A percentile compares a stretch with the other conserved stretches of the same genome.
Evolutionary conservation across 2,113 vertebrate species (phyloP).

Genomic region (Eptesicus fuscus): DNA sequence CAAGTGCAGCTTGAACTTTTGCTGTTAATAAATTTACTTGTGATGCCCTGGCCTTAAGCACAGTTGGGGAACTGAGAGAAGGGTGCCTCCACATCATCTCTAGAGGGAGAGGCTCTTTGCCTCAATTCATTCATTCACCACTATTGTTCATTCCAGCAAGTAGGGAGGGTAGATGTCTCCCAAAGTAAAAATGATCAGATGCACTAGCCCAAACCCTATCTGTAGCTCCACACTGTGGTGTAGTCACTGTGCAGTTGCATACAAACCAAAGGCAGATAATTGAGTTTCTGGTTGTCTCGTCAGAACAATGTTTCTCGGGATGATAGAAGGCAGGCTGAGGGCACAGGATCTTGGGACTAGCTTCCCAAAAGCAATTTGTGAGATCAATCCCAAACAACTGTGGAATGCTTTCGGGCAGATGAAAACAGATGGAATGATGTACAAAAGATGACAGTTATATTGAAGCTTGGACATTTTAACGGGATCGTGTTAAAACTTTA

Average conservation of each 20-base stretch:
- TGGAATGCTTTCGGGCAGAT: conserved; percentile 9
- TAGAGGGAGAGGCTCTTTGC: background rate
- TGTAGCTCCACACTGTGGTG: background rate
- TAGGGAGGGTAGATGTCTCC: background rate
- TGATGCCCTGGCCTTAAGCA: background rate
- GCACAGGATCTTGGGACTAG: background rate
- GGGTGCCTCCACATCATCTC: fast-evolving
- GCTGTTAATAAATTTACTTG: background rate
- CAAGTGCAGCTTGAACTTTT: background rate
- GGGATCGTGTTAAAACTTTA: conserved; percentile 30
- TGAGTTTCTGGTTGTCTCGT: background rate
- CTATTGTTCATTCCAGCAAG: background rate
- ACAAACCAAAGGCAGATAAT: background rate
- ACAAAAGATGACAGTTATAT: background rate
- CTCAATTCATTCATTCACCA: background rate
- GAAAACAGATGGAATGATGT: background rate
- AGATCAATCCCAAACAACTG: background rate
- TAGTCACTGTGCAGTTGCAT: background rate
- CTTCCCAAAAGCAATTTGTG: conserved; percentile 41
- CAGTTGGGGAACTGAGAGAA: background rate
- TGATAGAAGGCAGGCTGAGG: background rate
- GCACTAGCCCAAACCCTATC: background rate
- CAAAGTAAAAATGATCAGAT: background rate
- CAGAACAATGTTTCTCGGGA: background rate
- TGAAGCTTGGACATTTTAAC: conserved; percentile 1